Evolutionary conservation across 2,113 vertebrate genomes (phyloP).

Genomic region (Agapornis roseicollis): DNA sequence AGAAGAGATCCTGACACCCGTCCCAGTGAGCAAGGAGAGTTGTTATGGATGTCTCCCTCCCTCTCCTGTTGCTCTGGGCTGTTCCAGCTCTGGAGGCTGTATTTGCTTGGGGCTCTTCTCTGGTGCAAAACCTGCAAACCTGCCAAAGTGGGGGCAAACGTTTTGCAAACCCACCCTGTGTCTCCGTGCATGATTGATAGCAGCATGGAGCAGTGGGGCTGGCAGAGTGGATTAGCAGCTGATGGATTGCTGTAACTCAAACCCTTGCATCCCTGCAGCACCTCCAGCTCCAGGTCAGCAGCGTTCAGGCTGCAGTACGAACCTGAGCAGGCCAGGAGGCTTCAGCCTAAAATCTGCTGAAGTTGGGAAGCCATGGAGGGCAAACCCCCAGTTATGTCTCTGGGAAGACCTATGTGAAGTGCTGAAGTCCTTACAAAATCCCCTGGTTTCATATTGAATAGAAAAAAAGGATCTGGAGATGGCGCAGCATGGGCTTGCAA

Average conservation of each 20-base stretch:
- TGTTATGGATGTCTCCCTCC: neutral
- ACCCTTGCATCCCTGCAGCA: neutral
- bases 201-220: neutral
- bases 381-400: neutral
- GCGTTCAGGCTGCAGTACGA: rapidly evolving
- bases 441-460: rapidly evolving
- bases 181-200: neutral
- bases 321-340: neutral
- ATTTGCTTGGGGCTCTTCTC: neutral
- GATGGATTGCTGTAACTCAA: constrained; percentile 34
- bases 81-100: neutral
- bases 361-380: neutral
- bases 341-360: neutral
- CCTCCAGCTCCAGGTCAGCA: neutral
- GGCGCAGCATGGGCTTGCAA: rapidly evolving
- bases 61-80: neutral
- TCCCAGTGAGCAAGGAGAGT: neutral
- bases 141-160: rapidly evolving
- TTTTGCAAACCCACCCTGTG: neutral
- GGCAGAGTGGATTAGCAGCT: constrained; percentile 18
- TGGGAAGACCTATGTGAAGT: neutral
- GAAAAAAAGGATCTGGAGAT: neutral
- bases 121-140: neutral
- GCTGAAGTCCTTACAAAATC: neutral
- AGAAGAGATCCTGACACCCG: neutral